phyloP scores from a whole-genome alignment of 2,113 vertebrate species.

The Polyodon spathula region DNA sequence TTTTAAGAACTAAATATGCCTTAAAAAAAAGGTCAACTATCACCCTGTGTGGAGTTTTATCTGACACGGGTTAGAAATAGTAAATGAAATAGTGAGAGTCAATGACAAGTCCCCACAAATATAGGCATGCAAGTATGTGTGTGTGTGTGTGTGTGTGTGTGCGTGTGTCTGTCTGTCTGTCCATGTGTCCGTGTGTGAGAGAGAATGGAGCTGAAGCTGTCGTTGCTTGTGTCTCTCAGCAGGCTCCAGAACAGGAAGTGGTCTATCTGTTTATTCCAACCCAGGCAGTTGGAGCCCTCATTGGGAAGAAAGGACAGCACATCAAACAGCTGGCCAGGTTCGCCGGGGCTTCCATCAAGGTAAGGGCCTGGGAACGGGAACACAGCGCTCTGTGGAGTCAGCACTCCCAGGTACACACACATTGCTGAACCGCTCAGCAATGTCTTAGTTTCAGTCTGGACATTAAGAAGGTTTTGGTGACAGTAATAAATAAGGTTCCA shows the following conservation, averaged over 20 bases:
- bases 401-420: too few relatives aligned
- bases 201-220: too few relatives aligned
- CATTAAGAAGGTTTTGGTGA: too few relatives aligned
- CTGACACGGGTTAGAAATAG: too few relatives aligned
- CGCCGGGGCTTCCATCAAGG: constrained; percentile 91
- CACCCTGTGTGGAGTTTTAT: too few relatives aligned
- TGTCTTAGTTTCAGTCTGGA: too few relatives aligned
- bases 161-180: neutral
- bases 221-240: constrained; percentile 21
- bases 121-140: neutral
- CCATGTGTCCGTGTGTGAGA: neutral
- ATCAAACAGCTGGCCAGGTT: constrained; percentile 91
- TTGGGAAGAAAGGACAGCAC: constrained; percentile 91
- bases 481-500: too few relatives aligned
- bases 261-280: constrained; percentile 91
- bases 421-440: too few relatives aligned
- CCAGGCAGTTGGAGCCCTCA: constrained; percentile 89
- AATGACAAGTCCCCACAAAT: neutral
- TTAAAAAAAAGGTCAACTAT: too few relatives aligned
- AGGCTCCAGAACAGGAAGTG: constrained; percentile 83
- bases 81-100: too few relatives aligned
- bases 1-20: too few relatives aligned
- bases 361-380: constrained; percentile 33
- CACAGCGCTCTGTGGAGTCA: neutral
- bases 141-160: constrained; percentile 2